These are phyloP conservation scores for Pachypeltis micranthus DNA, from an alignment of 1,140 invertebrate species.

Conservation along the genomic window DNA sequence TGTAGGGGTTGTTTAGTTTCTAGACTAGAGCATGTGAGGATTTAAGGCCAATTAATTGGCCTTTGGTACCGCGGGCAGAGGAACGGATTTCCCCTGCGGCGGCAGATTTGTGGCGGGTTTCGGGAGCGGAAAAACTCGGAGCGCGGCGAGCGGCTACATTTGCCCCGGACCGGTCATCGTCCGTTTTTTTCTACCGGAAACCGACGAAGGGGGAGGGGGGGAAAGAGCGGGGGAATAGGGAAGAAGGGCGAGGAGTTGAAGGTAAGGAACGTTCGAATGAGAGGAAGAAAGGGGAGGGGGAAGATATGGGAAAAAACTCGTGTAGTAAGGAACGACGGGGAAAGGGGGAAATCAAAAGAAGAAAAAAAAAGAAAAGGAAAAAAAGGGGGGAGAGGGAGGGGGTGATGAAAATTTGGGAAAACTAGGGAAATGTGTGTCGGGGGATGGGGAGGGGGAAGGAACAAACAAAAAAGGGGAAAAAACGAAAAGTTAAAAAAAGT, in stretches of 20 bases:
- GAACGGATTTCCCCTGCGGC: conserved; percentile 8
- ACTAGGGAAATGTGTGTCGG: too few species aligned
- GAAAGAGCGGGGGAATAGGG: too few species aligned
- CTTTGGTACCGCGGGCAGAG: conserved; percentile 7
- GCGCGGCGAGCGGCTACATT: background rate
- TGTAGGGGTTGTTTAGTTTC: conserved; percentile 17
- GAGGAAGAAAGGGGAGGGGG: background rate
- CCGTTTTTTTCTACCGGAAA: too few species aligned
- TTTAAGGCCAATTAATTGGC: conserved; percentile 6
- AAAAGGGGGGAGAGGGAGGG: background rate
- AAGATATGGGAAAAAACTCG: too few species aligned
- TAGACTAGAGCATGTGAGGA: conserved; percentile 21
- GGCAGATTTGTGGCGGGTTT: background rate
- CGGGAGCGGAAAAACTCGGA: background rate
- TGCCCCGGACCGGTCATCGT: conserved; percentile 18
- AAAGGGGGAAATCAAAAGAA: background rate
- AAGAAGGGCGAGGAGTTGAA: too few species aligned
- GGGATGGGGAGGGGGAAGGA: conserved; percentile 2
- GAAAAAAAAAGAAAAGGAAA: background rate
- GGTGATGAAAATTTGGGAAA: too few species aligned
- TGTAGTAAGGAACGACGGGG: too few species aligned
- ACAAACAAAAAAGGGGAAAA: background rate
- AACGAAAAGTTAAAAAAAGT: background rate
- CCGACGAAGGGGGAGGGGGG: too few species aligned
- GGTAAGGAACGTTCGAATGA: background rate